Percentiles rank a stretch among this genome's conserved stretches.
These are phyloP conservation scores for Nasonia giraulti DNA, from an alignment of 1,140 invertebrate genomes.

Conservation along the genomic window DNA sequence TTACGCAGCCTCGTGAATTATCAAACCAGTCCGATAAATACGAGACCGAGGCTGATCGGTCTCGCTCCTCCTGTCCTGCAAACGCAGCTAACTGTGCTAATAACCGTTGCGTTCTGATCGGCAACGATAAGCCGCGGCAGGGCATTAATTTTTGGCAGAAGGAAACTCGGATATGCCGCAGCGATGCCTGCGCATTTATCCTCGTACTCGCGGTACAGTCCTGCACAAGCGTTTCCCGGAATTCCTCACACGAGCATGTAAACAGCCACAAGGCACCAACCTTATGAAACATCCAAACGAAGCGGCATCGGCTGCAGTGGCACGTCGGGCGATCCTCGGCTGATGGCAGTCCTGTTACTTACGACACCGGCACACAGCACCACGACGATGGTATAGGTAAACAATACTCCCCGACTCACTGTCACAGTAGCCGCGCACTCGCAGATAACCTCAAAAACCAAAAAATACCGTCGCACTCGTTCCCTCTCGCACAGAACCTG, in stretches of 20 bases:
- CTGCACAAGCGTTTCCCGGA: no score
- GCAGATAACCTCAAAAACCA: not conserved
- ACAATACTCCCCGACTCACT: not conserved
- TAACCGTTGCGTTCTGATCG: not conserved
- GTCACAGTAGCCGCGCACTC: not conserved
- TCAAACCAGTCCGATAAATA: no score
- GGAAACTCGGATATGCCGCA: no score
- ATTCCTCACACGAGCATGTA: no score
- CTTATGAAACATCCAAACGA: not conserved
- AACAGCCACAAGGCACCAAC: no score
- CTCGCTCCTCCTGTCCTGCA: no score
- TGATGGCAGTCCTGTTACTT: not conserved
- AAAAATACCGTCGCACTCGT: not conserved
- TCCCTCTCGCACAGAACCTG: no score
- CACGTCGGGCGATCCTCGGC: not conserved
- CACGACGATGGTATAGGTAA: not conserved
- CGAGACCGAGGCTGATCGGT: no score
- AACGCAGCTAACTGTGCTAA: not conserved
- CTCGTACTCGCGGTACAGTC: no score
- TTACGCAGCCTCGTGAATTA: no score
- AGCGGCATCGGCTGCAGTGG: not conserved
- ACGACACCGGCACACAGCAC: not conserved
- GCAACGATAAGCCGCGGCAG: not conserved
- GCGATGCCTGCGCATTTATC: no score
- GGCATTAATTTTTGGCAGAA: not conserved